Evolutionary conservation across 1,140 invertebrate genomes (phyloP).

Genomic region (Lepidurus couesii): DNA sequence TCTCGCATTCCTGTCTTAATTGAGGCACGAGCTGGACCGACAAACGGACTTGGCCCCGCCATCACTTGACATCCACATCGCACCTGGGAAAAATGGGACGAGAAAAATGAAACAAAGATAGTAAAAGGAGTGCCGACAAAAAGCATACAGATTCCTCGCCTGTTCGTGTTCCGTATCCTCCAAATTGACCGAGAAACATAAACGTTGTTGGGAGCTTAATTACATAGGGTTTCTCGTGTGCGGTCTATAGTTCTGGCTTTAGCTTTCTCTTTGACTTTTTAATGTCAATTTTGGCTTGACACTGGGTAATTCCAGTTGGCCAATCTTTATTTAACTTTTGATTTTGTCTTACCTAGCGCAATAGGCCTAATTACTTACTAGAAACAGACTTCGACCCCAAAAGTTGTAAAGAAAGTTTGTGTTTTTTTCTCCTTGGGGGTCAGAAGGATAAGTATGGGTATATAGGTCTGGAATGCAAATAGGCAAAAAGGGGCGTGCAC

Average conservation of each 20-base stretch:
- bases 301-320: no score
- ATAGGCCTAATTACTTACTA: no score
- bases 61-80: constrained; percentile 7
- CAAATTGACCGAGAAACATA: background rate
- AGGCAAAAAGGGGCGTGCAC: background rate
- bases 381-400: no score
- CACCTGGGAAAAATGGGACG: background rate
- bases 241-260: no score
- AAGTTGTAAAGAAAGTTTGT: no score
- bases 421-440: background rate
- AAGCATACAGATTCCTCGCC: background rate
- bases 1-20: constrained; percentile 22
- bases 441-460: background rate
- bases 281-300: no score
- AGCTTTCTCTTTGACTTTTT: no score
- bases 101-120: constrained; percentile 5
- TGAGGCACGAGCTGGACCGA: constrained; percentile 16
- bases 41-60: constrained; percentile 12
- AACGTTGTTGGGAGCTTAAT: background rate
- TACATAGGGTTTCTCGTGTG: no score
- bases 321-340: no score
- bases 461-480: constrained; percentile 6
- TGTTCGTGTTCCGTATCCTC: background rate
- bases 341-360: no score
- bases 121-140: constrained; percentile 5